Percentiles rank a stretch among this genome's conserved stretches.
phyloP scores from a whole-genome alignment of 2,888 invertebrate genomes.

The Platerodrilus igneus region DNA sequence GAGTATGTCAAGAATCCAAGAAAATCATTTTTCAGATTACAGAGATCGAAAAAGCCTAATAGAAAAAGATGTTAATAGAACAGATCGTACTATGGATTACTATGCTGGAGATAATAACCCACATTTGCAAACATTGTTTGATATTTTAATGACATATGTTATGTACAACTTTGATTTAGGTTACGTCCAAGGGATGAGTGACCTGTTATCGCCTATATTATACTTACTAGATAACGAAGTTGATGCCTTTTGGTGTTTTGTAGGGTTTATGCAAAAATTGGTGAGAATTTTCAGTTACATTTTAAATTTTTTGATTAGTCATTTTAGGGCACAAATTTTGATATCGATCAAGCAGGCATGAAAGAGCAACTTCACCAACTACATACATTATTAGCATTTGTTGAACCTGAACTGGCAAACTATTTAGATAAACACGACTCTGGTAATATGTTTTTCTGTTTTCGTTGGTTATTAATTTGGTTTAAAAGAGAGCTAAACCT shows the following conservation, averaged over 20 bases:
- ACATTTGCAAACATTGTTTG: slow-evolving; percentile 77
- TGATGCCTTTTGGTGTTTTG: slow-evolving; percentile 98
- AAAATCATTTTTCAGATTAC: slow-evolving; percentile 80
- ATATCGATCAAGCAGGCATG: slow-evolving; percentile 95
- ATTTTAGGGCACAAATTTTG: slow-evolving; percentile 81
- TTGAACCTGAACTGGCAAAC: slow-evolving; percentile 78
- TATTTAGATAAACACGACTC: slow-evolving; percentile 85
- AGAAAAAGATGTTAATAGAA: slow-evolving; percentile 96
- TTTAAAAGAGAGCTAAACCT: slow-evolving; percentile 93
- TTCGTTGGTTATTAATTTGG: slow-evolving; percentile 88
- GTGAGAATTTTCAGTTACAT: slow-evolving; percentile 54
- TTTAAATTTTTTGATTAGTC: slow-evolving; percentile 10
- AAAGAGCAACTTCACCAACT: slow-evolving; percentile 86
- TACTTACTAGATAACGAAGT: slow-evolving; percentile 87
- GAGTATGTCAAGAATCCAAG: slow-evolving; percentile 81
- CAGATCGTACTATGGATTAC: slow-evolving; percentile 85
- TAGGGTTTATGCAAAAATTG: slow-evolving; percentile 94
- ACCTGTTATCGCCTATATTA: slow-evolving; percentile 88
- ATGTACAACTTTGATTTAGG: slow-evolving; percentile 99
- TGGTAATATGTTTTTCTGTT: slow-evolving; percentile 98
- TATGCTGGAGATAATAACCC: slow-evolving; percentile 92
- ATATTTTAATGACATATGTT: slow-evolving; percentile 95
- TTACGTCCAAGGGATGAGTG: slow-evolving; percentile 97
- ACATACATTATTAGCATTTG: slow-evolving; percentile 73
- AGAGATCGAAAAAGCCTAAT: slow-evolving; percentile 89